Evolutionary conservation across 1,140 invertebrate species (phyloP).

Genomic region (Zaprionus tsacasi): DNA sequence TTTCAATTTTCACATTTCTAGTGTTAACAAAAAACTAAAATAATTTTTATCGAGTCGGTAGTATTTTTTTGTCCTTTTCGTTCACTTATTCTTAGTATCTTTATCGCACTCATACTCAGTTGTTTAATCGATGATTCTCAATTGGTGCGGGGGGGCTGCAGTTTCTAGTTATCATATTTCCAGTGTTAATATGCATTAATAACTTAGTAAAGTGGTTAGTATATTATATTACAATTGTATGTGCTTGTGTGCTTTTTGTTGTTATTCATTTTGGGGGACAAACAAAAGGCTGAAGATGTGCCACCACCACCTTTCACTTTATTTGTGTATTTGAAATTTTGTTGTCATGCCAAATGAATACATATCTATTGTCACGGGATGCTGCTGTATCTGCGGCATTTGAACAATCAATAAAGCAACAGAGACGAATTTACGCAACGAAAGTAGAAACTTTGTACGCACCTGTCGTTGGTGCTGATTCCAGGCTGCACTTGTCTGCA

Average conservation of each 20-base stretch:
- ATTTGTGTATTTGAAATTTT: conserved; percentile 40
- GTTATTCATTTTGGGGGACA: conserved; percentile 22
- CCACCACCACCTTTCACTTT: conserved; percentile 75
- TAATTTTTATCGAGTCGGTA: conserved; percentile 34
- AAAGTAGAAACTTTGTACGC: conserved; percentile 54
- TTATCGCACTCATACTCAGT: conserved; percentile 16
- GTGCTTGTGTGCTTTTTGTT: conserved; percentile 27
- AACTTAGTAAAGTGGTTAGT: conserved; percentile 29
- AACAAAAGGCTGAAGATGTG: conserved; percentile 57
- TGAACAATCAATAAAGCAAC: conserved; percentile 47
- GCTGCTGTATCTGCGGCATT: conserved; percentile 46
- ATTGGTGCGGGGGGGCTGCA: not conserved
- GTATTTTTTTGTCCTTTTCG: conserved; percentile 7
- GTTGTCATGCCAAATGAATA: conserved; percentile 62
- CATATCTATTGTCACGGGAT: conserved; percentile 54
- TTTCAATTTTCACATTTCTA: not conserved
- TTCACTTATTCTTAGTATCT: not conserved
- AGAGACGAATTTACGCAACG: conserved; percentile 33
- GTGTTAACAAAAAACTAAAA: conserved; percentile 9
- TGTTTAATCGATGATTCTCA: conserved; percentile 26
- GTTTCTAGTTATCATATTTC: not conserved
- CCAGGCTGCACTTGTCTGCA: conserved; percentile 58
- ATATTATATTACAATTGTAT: conserved; percentile 38
- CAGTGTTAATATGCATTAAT: conserved; percentile 16
- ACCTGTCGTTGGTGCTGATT: conserved; percentile 50